These are phyloP conservation scores for Nematostella vectensis DNA, from an alignment of 92 coral and sea anemone species.

Conservation along the genomic window DNA sequence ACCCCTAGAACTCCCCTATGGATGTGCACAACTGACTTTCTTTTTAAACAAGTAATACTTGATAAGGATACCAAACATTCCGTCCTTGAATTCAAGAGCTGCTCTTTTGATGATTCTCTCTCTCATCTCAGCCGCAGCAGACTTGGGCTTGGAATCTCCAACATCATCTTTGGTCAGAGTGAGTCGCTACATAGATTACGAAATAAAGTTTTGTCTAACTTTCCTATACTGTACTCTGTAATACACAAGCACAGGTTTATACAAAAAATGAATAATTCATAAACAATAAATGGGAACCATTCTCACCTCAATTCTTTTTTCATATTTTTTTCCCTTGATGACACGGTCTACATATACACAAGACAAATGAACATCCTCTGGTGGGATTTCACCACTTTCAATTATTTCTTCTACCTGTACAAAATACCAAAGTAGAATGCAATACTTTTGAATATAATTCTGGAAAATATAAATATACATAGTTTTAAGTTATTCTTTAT, in stretches of 20 bases:
- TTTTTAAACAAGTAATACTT: too few relatives aligned
- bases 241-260: not conserved
- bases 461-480: too few relatives aligned
- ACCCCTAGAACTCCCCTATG: too few relatives aligned
- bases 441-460: too few relatives aligned
- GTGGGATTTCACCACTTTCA: conserved; percentile 81
- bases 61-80: conserved; percentile 96
- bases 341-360: conserved; percentile 83
- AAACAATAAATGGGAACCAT: too few relatives aligned
- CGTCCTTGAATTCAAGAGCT: conserved; percentile 85
- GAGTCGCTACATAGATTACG: conserved; percentile 53
- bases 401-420: conserved; percentile 89
- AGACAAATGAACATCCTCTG: conserved; percentile 82
- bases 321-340: conserved; percentile 66
- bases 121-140: conserved; percentile 70
- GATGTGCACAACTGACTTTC: too few relatives aligned
- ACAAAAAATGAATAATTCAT: not conserved
- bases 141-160: conserved; percentile 35
- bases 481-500: too few relatives aligned
- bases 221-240: not conserved
- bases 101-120: conserved; percentile 87
- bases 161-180: conserved; percentile 42
- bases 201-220: not conserved
- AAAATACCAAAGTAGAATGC: not conserved
- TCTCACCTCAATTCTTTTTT: conserved; percentile 92